Evolutionary conservation across 1,140 invertebrate genomes (phyloP), one percentile per base, ranked within the genome.

Genomic region (Brachionus plicatilis): DNA sequence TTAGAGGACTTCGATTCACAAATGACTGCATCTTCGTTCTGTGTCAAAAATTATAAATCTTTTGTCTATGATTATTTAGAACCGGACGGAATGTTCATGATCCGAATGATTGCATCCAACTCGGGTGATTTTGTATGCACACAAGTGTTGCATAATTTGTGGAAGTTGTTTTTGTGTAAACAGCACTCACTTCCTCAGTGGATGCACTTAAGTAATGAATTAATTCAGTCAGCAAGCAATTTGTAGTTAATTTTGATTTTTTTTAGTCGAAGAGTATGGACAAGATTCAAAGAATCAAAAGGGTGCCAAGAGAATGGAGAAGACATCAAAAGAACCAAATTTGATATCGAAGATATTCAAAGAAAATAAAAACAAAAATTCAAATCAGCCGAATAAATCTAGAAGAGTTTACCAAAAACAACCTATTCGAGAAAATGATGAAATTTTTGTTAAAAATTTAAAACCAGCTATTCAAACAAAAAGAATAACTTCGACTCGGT

Each of bases 61-160:
- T 84, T 84, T 70, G 82, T 84, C 0, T 53, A 72, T 56, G 82
- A 84, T 11, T 84, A 84, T 43, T 75, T 84, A 37, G 41, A 84
- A 24, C 14, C 82, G 9, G 82, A 84, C 41, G 82, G 82, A 17
- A 72, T 84, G 60, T 84, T 84, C 53, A 84, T 84, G 66, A 70
- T 84, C 41, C 41, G 82, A 68, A 84, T 84, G 82, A 68, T 84
- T 53, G 45, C 65, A 17, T 70, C 82, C 11, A 84, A 84, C 14
- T 68, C 82, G 12, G 82, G 82, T 33, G 82, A 84, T 24, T 84
- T 70, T 70, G 82, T 84, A 17, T 70, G 60, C 65, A 84, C 82
- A n/a, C 60, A 84, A 60, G 45, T 84, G 3, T 24, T 84, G 37
- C 82, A 84, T 24, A 72, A 72, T 70, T 50, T 84, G 14, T 84